A percentile compares a stretch with the other conserved stretches of the same genome.
These are phyloP conservation scores for Otolemur garnettii DNA, from an alignment of 2,113 vertebrate species.

Conservation along the genomic window DNA sequence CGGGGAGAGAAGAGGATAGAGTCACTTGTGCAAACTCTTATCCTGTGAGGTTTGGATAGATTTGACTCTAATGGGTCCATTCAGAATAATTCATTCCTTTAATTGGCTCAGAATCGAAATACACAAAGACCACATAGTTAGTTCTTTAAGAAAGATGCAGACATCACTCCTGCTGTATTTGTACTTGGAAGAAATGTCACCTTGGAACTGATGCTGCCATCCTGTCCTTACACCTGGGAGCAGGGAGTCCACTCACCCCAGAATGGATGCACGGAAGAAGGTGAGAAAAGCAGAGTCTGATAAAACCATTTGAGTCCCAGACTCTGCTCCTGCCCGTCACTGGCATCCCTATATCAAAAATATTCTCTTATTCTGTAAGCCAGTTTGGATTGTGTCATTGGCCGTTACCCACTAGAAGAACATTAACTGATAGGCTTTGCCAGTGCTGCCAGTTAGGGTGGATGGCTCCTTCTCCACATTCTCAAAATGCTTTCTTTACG, in stretches of 20 bases:
- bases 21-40: background rate
- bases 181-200: background rate
- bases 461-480: background rate
- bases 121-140: background rate
- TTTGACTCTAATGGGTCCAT: background rate
- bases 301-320: background rate
- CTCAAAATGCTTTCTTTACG: background rate
- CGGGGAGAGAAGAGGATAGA: background rate
- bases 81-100: background rate
- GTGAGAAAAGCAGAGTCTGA: background rate
- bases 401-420: background rate
- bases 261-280: too few species aligned
- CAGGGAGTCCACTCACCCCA: fast-evolving
- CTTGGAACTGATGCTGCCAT: background rate
- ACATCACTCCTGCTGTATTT: background rate
- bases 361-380: background rate
- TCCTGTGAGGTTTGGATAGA: background rate
- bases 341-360: background rate
- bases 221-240: background rate
- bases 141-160: background rate
- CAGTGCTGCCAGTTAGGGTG: background rate
- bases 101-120: background rate
- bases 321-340: background rate
- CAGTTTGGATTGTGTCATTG: background rate
- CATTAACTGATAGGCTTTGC: background rate